phyloP scores from a whole-genome alignment of 2,113 vertebrate species.

The Psammodynastes pulverulentus region DNA sequence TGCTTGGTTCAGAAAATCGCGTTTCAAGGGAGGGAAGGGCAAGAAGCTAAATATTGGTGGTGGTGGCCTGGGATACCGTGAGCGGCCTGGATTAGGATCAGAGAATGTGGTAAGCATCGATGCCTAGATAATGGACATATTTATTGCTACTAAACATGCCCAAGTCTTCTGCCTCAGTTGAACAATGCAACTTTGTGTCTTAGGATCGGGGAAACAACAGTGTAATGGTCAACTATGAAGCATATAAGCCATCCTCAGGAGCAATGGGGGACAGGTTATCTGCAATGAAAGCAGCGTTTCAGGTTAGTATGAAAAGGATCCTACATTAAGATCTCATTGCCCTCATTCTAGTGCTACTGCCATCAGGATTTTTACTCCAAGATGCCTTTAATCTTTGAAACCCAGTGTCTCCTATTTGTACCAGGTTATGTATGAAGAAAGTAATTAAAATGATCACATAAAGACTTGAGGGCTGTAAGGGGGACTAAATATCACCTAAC shows the following conservation, averaged over 20 bases:
- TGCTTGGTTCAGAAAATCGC: slow-evolving; percentile 95
- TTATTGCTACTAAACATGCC: not conserved
- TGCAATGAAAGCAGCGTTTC: slow-evolving; percentile 96
- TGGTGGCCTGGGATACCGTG: slow-evolving; percentile 91
- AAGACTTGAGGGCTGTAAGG: not conserved
- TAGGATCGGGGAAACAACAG: slow-evolving; percentile 80
- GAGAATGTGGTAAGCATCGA: slow-evolving; percentile 84
- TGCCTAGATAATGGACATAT: not conserved
- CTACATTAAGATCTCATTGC: not conserved
- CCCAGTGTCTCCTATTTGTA: not conserved
- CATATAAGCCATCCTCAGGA: slow-evolving; percentile 87
- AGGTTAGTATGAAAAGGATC: slow-evolving; percentile 70
- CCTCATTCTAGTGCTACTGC: not conserved
- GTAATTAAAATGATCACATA: not conserved
- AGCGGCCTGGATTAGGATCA: slow-evolving; percentile 91
- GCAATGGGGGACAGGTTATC: slow-evolving; percentile 98
- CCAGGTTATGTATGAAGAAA: not conserved
- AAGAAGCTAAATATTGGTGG: slow-evolving; percentile 96
- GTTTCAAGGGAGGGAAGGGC: slow-evolving; percentile 94
- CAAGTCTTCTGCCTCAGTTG: not conserved
- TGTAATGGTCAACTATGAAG: slow-evolving; percentile 85
- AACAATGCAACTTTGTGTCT: not conserved
- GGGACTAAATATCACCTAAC: not conserved
- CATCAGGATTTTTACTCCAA: not conserved
- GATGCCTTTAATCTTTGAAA: not conserved